A percentile compares a stretch with the other conserved stretches of the same genome.
Evolutionary conservation across 2,113 vertebrate genomes (phyloP).

Genomic region (Propithecus coquereli): DNA sequence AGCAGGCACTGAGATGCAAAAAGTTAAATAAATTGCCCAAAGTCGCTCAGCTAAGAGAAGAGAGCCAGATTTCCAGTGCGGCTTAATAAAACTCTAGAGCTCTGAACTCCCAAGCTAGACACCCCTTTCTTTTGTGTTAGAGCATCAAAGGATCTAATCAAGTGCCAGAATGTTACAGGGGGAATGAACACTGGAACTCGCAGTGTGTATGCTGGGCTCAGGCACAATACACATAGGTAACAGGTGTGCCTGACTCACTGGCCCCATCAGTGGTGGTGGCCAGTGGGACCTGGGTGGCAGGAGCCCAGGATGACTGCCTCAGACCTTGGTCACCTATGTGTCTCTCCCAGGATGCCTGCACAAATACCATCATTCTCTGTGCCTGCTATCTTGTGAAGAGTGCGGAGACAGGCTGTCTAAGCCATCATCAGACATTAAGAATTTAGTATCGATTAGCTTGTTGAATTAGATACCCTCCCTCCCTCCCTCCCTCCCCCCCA

Average conservation of each 20-base stretch:
- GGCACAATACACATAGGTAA: accelerated
- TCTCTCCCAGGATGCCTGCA: not conserved
- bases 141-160: not conserved
- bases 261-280: not conserved
- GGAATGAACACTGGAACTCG: not conserved
- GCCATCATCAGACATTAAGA: not conserved
- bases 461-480: not conserved
- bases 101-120: not conserved
- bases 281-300: not conserved
- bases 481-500: too few species aligned
- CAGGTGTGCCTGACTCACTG: not conserved
- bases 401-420: not conserved
- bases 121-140: not conserved
- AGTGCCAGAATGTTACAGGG: not conserved
- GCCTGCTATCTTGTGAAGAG: not conserved
- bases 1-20: not conserved
- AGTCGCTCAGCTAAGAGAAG: not conserved
- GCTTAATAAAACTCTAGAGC: not conserved
- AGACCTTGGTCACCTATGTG: not conserved
- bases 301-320: not conserved
- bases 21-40: not conserved
- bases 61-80: not conserved
- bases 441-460: not conserved
- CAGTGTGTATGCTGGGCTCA: not conserved
- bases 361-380: not conserved